A percentile compares a stretch with the other conserved stretches of the same genome.
These are phyloP conservation scores for Cichlasoma orientale DNA, from an alignment of 2,797 vertebrate genomes.

Conservation along the genomic window DNA sequence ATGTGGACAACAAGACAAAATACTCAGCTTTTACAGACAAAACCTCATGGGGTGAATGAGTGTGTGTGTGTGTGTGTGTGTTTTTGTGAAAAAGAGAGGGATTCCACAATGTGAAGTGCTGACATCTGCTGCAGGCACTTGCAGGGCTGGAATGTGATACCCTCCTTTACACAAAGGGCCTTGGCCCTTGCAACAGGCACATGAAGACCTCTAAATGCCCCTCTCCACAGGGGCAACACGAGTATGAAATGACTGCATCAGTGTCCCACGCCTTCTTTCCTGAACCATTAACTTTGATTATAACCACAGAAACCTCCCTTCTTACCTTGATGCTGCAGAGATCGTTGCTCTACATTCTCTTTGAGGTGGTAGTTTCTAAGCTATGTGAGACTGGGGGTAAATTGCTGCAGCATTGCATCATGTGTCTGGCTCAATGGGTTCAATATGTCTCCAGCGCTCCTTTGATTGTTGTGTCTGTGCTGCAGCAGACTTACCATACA, in stretches of 20 bases:
- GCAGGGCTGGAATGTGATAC: constrained; percentile 84
- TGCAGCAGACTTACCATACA: constrained; percentile 55
- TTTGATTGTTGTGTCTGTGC: constrained; percentile 81
- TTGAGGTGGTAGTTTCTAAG: constrained; percentile 65
- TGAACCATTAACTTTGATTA: constrained; percentile 68
- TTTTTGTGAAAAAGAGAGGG: constrained; percentile 53
- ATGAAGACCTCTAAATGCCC: constrained; percentile 67
- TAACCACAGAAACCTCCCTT: constrained; percentile 63
- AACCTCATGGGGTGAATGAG: constrained; percentile 66
- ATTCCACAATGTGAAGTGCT: constrained; percentile 82
- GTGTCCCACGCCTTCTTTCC: constrained; percentile 42
- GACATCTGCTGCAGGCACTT: constrained; percentile 84
- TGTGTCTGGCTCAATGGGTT: constrained; percentile 80
- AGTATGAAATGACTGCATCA: constrained; percentile 59
- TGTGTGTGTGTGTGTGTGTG: constrained; percentile 20
- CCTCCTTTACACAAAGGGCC: constrained; percentile 79
- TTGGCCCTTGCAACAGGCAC: constrained; percentile 69
- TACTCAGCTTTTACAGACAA: constrained; percentile 73
- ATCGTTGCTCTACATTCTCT: constrained; percentile 41
- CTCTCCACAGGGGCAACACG: constrained; percentile 62
- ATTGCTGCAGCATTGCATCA: constrained; percentile 83
- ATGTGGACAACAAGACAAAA: constrained; percentile 76
- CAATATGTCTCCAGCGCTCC: constrained; percentile 77
- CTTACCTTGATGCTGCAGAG: constrained; percentile 56
- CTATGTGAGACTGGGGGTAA: constrained; percentile 62